Percentiles rank a stretch among this genome's conserved stretches.
phyloP scores from a whole-genome alignment of 2,113 vertebrate genomes.

The Hipposideros armiger region DNA sequence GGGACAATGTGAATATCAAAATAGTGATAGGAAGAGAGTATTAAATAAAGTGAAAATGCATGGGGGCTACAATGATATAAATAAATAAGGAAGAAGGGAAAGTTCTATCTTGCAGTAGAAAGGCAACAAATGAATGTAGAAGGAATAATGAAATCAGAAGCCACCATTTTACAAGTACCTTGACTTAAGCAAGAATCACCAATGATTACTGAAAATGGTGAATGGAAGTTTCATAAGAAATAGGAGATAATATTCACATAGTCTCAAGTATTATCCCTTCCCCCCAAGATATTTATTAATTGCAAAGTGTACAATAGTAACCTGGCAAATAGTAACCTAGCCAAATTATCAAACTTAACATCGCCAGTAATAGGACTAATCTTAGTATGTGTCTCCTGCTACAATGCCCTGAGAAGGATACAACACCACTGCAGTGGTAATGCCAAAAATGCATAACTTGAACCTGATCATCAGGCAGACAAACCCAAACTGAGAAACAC shows the following conservation, averaged over 20 bases:
- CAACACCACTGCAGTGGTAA: neutral
- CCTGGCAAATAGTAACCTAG: neutral
- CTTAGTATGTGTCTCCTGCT: neutral
- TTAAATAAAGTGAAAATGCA: neutral
- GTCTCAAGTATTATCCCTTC: neutral
- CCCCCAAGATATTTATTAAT: neutral
- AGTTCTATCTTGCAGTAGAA: neutral
- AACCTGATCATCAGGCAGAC: neutral
- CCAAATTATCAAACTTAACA: conserved; percentile 16
- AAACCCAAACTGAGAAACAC: neutral
- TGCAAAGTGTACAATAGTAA: neutral
- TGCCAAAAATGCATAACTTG: neutral
- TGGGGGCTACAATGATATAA: neutral
- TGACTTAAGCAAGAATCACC: neutral
- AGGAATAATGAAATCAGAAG: neutral
- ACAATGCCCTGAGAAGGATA: neutral
- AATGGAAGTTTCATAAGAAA: neutral
- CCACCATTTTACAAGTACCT: neutral
- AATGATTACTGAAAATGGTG: neutral
- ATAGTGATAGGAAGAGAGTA: neutral
- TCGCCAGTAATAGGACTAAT: neutral
- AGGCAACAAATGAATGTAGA: neutral
- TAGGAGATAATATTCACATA: neutral
- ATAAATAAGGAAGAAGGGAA: neutral
- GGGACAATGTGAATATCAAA: neutral